Evolutionary conservation across 2,797 vertebrate species (phyloP).

Genomic region (Nasua narica): DNA sequence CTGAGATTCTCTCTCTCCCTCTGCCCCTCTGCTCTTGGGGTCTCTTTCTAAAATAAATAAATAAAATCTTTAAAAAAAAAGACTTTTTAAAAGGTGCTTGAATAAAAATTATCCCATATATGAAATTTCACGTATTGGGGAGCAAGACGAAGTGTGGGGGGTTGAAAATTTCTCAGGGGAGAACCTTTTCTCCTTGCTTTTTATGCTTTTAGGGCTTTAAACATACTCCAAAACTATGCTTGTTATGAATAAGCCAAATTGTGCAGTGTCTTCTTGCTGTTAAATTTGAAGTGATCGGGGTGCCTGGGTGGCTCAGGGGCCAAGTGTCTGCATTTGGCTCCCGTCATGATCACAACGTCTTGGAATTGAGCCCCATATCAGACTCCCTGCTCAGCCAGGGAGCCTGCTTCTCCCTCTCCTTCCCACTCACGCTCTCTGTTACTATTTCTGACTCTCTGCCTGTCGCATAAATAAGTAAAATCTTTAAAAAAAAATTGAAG

Average conservation of each 20-base stretch:
- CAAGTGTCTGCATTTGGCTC: no score
- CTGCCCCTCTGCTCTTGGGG: background rate
- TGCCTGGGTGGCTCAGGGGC: no score
- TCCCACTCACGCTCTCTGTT: no score
- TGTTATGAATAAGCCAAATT: constrained; percentile 20
- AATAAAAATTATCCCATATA: background rate
- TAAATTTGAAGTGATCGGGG: constrained; percentile 9
- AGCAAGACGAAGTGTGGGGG: background rate
- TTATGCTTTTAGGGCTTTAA: background rate
- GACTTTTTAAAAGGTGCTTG: background rate
- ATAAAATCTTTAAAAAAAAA: background rate
- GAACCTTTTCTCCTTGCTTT: background rate
- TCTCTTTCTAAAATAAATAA: background rate
- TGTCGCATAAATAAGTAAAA: no score
- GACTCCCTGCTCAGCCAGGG: no score
- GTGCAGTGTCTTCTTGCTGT: background rate
- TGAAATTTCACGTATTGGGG: background rate
- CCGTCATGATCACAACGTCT: no score
- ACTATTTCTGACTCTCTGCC: no score
- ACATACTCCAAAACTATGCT: background rate
- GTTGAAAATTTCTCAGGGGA: background rate
- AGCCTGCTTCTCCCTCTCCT: no score
- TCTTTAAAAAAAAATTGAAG: background rate
- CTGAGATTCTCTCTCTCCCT: background rate
- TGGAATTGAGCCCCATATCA: no score